Base-by-base conservation (phyloP, 2,888 invertebrate genomes). In the Drosophila paranaensis region DNA sequence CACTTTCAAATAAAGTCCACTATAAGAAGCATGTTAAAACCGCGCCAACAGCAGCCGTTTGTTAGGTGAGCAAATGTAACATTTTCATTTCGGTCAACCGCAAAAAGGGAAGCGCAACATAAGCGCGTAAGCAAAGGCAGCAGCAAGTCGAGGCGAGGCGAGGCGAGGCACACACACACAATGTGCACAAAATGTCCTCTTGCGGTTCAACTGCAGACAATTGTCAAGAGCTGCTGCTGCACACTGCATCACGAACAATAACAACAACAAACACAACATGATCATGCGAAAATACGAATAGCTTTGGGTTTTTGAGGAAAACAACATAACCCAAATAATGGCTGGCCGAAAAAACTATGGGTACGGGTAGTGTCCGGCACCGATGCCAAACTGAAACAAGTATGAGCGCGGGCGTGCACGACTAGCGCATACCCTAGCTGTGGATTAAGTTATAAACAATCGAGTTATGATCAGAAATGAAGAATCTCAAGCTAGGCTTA, bases 151-250 rank as follows among this genome's bases (percentile, higher is more conserved):
- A 20, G 20, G 1, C 20, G 20, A 20, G 20, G 33, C 30, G n/a
- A 50, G n/a, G 33, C 20, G 10, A 40, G 9, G 16, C 30, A n/a
- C n/a, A 16, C 48, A 16, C 48, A 33, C 46, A 66, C 57, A 60
- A 9, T 55, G 53, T 67, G 67, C 72, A 77, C 80, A 80, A 89
- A 86, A 75, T 78, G 77, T 79, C 67, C 77, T 74, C 62, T 89
- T 88, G 90, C 66, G 88, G 89, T 77, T 73, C 62, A 80, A 71
- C 81, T 85, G 81, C 83, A 90, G 88, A 80, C 88, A 90, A 81
- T 83, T 74, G 77, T 56, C 69, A 39, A 45, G 68, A 40, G 45
- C 33, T 56, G 54, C 46, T 71, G 43, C 54, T 40, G 60, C n/a
- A n/a, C n/a, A n/a, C 46, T 27, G 54, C 42, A 60, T 35, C 35